Evolutionary conservation across 37 sponge, comb jelly and placozoan species (phyloP).

Genomic region (Dysidea cf. avara): DNA sequence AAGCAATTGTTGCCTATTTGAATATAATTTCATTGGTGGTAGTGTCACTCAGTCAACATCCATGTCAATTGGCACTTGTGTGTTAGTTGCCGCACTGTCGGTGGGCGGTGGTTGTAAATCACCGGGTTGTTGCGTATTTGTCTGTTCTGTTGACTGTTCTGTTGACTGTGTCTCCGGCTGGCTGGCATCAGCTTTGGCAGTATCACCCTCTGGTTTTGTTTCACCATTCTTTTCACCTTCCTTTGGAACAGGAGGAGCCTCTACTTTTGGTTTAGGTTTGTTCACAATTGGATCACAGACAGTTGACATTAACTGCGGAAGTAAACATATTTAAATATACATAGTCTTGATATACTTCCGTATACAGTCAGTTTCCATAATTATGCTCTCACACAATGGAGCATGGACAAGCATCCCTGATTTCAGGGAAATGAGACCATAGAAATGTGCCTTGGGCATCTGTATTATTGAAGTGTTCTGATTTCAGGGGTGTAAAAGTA

Average conservation of each 20-base stretch:
- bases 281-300: conserved; percentile 83
- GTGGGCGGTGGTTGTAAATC: not conserved
- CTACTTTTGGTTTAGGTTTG: conserved; percentile 96
- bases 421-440: no score
- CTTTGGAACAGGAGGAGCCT: conserved; percentile 82
- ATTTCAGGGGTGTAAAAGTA: no score
- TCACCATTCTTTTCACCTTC: conserved; percentile 24
- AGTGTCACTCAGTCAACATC: conserved; percentile 16
- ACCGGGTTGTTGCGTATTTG: no score
- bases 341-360: not conserved
- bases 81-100: no score
- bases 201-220: not conserved
- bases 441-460: no score
- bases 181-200: not conserved
- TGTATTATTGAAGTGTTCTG: no score
- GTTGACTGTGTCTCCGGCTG: not conserved
- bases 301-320: conserved; percentile 55
- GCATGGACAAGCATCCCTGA: no score
- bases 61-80: conserved; percentile 4
- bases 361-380: no score
- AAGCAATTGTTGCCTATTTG: not conserved
- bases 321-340: not conserved
- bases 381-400: no score
- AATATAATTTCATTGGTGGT: not conserved
- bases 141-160: no score